Evolutionary conservation across 2,113 vertebrate genomes (phyloP), one percentile per base, ranked within the genome.

Genomic region (Salvelinus sp.): DNA sequence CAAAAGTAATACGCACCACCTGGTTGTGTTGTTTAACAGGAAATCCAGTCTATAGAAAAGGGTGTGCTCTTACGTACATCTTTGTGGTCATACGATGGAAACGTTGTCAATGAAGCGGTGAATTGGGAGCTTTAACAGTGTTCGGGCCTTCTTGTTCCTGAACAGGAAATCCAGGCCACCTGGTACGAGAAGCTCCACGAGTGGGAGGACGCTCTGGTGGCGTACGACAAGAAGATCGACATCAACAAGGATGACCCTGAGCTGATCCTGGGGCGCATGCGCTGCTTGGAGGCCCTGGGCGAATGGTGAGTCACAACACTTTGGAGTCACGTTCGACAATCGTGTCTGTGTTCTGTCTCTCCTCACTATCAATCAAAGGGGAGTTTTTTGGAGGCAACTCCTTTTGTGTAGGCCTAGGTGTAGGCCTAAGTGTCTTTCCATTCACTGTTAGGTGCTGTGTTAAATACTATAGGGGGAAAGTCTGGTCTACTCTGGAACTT

Each of bases 161-260:
- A 22, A 4, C 77, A 99, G 98, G 98, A 99, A 93, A 99, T 99
- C 91, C 98, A 99, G 87, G 98, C 97, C 76, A 99, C 97, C 48
- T 99, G 98, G 98, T 99, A 99, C 63, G 98, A 99, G 91, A 99
- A 99, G 70, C 94, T 99, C 0, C 98, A 99, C 0, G 98, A 99
- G 78, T 99, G 97, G 98, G 98, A 99, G 81, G 98, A 99, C 79
- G 98, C 98, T 9, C 89, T 99, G 47, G 94, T 96, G 6, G 96
- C 98, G 47, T 99, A 99, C 1, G 97, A 98, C 85, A 99, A 99
- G 90, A 99, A 99, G 84, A 96, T 98, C 64, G 98, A 99, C 90
- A 95, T 96, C 82, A 97, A 97, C 92, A 99, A 97, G 90, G 97
- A 98, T 16, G 98, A 99, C 73, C 96, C 98, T 0, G 98, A 99